These are phyloP conservation scores for Ariolimax columbianus DNA, from an alignment of 2,888 invertebrate species.

Conservation along the genomic window DNA sequence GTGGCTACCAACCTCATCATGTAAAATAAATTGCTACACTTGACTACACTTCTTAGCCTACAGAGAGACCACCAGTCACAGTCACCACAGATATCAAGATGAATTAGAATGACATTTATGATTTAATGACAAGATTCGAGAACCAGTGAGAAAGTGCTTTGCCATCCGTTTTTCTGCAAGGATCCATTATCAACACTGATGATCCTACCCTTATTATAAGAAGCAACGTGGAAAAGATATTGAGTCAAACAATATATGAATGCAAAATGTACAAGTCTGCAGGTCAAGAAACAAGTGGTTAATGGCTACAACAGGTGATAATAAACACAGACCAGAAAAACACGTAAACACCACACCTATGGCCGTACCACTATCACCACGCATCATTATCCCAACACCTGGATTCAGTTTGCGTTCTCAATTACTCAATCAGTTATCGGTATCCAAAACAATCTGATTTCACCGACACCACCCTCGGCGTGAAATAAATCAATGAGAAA, in stretches of 20 bases:
- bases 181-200: too few species aligned
- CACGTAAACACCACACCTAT: slow-evolving; percentile 31
- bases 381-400: neutral
- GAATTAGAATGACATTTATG: too few species aligned
- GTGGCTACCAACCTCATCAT: too few species aligned
- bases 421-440: neutral
- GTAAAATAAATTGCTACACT: too few species aligned
- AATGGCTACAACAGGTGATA: slow-evolving; percentile 15
- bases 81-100: too few species aligned
- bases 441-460: neutral
- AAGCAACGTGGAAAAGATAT: too few species aligned
- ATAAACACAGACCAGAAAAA: neutral
- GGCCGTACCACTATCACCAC: neutral
- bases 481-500: slow-evolving; percentile 23
- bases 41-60: too few species aligned
- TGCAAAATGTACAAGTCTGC: neutral
- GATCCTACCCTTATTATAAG: too few species aligned
- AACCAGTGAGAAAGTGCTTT: too few species aligned
- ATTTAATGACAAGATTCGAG: too few species aligned
- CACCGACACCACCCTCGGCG: neutral
- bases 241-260: neutral
- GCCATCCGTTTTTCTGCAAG: too few species aligned
- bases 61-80: too few species aligned
- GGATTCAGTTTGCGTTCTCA: neutral
- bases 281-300: slow-evolving; percentile 3